Base-by-base conservation (phyloP, 2,888 invertebrate genomes). In the Metopia argyrocephala region DNA sequence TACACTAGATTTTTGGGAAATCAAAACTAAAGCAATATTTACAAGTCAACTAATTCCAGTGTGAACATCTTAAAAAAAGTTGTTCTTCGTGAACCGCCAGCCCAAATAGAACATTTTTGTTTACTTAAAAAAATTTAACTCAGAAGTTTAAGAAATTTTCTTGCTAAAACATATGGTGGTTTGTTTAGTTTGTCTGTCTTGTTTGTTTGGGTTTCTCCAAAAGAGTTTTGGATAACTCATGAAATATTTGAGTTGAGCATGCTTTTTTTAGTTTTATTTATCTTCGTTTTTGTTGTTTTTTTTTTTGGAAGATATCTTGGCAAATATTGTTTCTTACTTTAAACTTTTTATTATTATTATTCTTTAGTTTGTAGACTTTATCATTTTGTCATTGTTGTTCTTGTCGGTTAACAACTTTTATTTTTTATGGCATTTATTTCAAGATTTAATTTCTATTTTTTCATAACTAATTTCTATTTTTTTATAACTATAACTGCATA, bases 381-480 rank as follows among this genome's bases (percentile, higher is more conserved):
- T 12, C 38, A 25, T 65, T 27, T 56, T 25, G 31, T 12, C 12
- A 7, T 12, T 57, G 68, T 25, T 46, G 21, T 66, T 66, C 21
- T 59, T 66, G 52, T 64, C 62, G 62, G 54, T 66, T 54, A 69
- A 75, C 75, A 68, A 76, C 54, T 71, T 79, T 79, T 68, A 76
- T 68, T 71, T 76, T 79, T 79, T 56, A 70, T 75, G 73, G 50
- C 64, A 59, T 57, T 74, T 69, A n/a, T n/a, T n/a, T n/a, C n/a
- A n/a, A n/a, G n/a, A n/a, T n/a, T n/a, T n/a, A n/a, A n/a, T n/a
- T n/a, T n/a, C n/a, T n/a, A n/a, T n/a, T n/a, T n/a, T n/a, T n/a
- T n/a, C n/a, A n/a, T n/a, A n/a, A n/a, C n/a, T n/a, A n/a, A n/a
- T n/a, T n/a, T n/a, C n/a, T n/a, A n/a, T n/a, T n/a, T n/a, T n/a